Conservation (phyloP, 2,888 invertebrate genomes). For the Meghimatium bilineatum region DNA sequence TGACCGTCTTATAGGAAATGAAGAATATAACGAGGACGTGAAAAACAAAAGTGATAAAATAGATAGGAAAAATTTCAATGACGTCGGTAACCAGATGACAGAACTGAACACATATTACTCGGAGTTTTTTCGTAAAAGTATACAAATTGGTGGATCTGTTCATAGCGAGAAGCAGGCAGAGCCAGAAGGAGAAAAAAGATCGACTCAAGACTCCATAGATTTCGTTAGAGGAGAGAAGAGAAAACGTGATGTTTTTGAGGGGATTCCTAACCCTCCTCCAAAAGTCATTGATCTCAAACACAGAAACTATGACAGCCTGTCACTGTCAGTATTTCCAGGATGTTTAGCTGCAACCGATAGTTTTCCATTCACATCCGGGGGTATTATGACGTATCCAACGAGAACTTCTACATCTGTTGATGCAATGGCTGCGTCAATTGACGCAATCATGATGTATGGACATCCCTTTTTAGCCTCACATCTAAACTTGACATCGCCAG, state of each 20-base stretch:
- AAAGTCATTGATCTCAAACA: constrained; percentile 71
- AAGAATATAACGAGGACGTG: background rate
- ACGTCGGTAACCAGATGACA: background rate
- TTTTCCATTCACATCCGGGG: constrained; percentile 3
- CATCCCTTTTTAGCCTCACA: constrained; percentile 23
- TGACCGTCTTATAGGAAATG: constrained; percentile 39
- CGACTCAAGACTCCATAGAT: background rate
- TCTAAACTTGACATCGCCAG: constrained; percentile 1
- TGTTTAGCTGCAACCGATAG: background rate
- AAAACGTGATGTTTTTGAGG: constrained; percentile 71
- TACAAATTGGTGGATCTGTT: background rate
- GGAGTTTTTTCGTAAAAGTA: constrained; percentile 12
- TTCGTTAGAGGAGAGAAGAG: constrained; percentile 29
- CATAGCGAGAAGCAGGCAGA: background rate
- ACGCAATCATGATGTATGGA: constrained; percentile 42
- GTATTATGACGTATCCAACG: background rate
- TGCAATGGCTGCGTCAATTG: constrained; percentile 34
- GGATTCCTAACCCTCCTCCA: constrained; percentile 72
- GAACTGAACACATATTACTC: constrained; percentile 20
- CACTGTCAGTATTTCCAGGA: constrained; percentile 58
- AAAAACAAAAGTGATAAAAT: background rate
- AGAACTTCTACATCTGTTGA: constrained; percentile 15
- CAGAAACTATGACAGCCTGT: constrained; percentile 59
- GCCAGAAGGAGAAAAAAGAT: background rate
- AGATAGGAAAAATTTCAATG: background rate